phyloP scores from a whole-genome alignment of 2,797 vertebrate genomes.

The Natrix natrix region DNA sequence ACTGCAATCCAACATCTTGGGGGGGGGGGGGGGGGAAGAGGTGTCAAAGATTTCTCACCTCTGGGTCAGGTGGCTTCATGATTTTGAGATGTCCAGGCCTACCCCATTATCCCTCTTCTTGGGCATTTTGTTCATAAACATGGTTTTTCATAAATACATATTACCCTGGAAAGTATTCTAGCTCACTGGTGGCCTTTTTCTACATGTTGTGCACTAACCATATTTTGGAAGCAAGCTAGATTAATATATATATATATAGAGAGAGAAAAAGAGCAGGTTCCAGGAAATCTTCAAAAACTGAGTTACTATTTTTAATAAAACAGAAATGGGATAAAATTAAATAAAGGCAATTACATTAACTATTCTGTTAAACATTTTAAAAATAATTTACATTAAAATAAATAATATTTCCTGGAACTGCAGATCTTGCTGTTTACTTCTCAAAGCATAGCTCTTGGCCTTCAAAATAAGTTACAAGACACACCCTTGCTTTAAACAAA shows the following conservation, averaged over 20 bases:
- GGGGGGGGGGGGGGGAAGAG: no score
- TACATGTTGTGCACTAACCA: no score
- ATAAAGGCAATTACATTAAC: background rate
- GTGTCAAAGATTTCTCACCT: background rate
- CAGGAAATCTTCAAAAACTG: background rate
- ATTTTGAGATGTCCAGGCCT: background rate
- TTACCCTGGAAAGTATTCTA: background rate
- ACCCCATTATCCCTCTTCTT: background rate
- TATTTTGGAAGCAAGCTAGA: background rate
- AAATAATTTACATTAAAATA: background rate
- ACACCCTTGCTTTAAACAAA: background rate
- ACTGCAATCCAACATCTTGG: background rate
- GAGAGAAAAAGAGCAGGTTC: background rate
- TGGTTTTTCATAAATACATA: background rate
- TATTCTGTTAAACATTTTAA: background rate
- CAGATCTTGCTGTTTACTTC: background rate
- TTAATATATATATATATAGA: background rate
- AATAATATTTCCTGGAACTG: background rate
- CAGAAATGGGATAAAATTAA: background rate
- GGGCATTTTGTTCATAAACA: background rate
- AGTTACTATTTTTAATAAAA: background rate
- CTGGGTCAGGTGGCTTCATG: background rate
- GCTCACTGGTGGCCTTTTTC: background rate
- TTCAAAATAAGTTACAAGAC: background rate
- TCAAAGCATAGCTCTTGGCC: background rate